Conservation (phyloP, 2,113 vertebrate species). For the Erythrolamprus reginae region DNA sequence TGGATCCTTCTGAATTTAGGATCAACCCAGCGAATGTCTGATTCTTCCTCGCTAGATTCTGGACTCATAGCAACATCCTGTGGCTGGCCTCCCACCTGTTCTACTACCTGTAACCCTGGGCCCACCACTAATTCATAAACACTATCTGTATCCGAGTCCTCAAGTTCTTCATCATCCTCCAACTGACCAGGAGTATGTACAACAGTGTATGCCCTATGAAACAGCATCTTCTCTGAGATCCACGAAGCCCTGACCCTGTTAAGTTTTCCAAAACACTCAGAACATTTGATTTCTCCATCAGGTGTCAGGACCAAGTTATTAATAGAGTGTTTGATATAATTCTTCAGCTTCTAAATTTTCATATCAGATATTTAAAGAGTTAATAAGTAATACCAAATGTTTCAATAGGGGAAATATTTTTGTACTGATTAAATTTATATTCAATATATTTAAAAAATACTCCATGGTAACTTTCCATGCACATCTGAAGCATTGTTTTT, state of each 20-base stretch:
- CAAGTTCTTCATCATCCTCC: too few species aligned
- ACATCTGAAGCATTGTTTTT: neutral
- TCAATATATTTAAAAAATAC: neutral
- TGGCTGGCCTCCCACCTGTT: too few species aligned
- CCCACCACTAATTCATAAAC: too few species aligned
- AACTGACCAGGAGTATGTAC: too few species aligned
- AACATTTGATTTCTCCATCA: neutral
- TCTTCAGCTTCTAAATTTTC: neutral
- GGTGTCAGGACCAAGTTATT: neutral
- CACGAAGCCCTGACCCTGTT: neutral
- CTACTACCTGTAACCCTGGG: too few species aligned
- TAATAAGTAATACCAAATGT: neutral
- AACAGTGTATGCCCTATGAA: neutral
- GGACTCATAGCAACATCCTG: too few species aligned
- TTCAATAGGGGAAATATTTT: neutral
- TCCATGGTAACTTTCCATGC: neutral
- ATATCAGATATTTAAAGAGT: neutral
- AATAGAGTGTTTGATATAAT: neutral
- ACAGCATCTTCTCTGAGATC: neutral
- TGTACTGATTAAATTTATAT: neutral
- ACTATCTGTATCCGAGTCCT: too few species aligned
- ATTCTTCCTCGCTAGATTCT: too few species aligned
- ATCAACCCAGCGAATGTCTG: too few species aligned
- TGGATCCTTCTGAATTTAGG: too few species aligned
- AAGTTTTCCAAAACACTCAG: neutral